Conservation (phyloP, 1,140 invertebrate species). For the Spodoptera frugiperda region DNA sequence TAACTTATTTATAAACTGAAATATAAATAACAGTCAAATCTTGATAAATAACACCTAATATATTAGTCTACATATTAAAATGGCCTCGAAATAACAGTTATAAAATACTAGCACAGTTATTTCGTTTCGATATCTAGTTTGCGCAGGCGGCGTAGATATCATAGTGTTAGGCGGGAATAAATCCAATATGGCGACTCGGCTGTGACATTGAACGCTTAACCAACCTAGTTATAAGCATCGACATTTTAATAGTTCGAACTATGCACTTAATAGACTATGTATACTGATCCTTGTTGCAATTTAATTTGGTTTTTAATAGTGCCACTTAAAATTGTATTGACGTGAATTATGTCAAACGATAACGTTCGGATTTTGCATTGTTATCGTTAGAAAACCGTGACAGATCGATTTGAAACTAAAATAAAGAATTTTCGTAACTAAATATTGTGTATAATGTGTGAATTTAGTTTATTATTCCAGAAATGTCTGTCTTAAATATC, state of each 20-base stretch:
- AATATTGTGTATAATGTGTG: too few relatives aligned
- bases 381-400: background rate
- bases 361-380: background rate
- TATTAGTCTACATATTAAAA: too few relatives aligned
- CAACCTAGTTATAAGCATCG: background rate
- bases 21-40: too few relatives aligned
- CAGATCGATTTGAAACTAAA: background rate
- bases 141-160: conserved; percentile 39
- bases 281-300: background rate
- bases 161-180: conserved; percentile 49
- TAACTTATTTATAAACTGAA: too few relatives aligned
- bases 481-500: too few relatives aligned
- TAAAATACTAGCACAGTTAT: background rate
- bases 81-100: background rate
- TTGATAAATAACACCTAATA: too few relatives aligned
- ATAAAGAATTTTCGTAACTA: background rate
- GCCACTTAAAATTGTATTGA: background rate
- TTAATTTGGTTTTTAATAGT: background rate
- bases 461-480: too few relatives aligned
- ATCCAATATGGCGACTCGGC: conserved; percentile 57
- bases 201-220: conserved; percentile 60
- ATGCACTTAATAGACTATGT: background rate
- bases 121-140: conserved; percentile 19
- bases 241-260: background rate
- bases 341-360: background rate